These are phyloP conservation scores for Hippasteria phrygiana DNA, from an alignment of 53 echinoderm and acorn worm species.

Conservation along the genomic window DNA sequence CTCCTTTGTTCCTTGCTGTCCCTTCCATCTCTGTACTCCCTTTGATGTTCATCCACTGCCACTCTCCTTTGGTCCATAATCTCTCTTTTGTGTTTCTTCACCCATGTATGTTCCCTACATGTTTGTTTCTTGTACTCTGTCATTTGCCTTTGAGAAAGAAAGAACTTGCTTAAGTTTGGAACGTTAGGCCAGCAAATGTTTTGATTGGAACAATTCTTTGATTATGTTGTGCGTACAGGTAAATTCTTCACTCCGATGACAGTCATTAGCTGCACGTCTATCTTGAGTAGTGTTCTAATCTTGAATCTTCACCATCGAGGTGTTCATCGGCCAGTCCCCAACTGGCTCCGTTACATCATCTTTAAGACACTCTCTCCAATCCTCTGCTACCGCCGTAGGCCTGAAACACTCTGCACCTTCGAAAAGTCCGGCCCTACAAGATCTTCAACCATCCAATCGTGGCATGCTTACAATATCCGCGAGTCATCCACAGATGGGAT, in stretches of 20 bases:
- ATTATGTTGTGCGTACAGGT: conserved; percentile 17
- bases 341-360: conserved; percentile 18
- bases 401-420: conserved; percentile 26
- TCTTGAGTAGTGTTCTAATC: conserved; percentile 50
- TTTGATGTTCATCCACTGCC: too few relatives aligned
- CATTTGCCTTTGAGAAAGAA: too few relatives aligned
- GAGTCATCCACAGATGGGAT: conserved; percentile 1
- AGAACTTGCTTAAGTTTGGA: too few relatives aligned
- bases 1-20: too few relatives aligned
- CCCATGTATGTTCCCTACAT: too few relatives aligned
- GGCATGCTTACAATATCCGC: conserved; percentile 26
- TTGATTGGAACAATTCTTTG: background rate
- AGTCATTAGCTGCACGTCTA: conserved; percentile 58
- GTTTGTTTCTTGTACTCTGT: too few relatives aligned
- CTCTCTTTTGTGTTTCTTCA: too few relatives aligned
- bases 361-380: conserved; percentile 20
- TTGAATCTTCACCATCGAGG: conserved; percentile 56
- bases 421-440: conserved; percentile 12
- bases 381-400: conserved; percentile 18
- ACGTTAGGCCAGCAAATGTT: too few relatives aligned
- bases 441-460: conserved; percentile 35
- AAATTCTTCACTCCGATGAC: conserved; percentile 65
- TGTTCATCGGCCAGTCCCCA: conserved; percentile 17
- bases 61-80: too few relatives aligned
- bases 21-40: too few relatives aligned